Percentiles rank a stretch among this genome's conserved stretches.
phyloP scores from a whole-genome alignment of 2,113 vertebrate species.

The Acanthisitta chloris region DNA sequence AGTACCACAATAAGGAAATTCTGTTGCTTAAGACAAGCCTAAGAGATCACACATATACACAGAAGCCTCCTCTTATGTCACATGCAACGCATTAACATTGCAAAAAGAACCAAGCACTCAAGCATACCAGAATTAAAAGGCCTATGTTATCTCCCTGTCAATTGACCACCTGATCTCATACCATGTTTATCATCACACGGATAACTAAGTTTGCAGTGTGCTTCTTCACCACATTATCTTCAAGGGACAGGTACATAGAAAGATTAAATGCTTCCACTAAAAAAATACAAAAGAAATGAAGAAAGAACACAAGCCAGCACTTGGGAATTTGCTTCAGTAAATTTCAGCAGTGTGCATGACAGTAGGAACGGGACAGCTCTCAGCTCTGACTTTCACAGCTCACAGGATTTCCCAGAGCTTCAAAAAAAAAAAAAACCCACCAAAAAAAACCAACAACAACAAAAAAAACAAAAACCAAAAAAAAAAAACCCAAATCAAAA shows the following conservation, averaged over 20 bases:
- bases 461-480: too few species aligned
- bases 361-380: neutral
- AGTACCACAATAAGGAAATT: neutral
- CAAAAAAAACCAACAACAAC: too few species aligned
- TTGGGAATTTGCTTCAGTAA: neutral
- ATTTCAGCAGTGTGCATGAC: neutral
- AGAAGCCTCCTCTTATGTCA: neutral
- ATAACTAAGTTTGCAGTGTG: neutral
- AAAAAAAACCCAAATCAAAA: too few species aligned
- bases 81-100: neutral
- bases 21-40: neutral
- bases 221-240: neutral
- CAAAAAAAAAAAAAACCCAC: too few species aligned
- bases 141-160: neutral
- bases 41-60: neutral
- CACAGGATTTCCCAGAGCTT: neutral
- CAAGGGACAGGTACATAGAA: neutral
- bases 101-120: neutral
- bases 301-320: fast-evolving
- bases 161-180: neutral
- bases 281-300: neutral
- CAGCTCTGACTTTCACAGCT: neutral
- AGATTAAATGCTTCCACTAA: neutral
- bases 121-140: neutral
- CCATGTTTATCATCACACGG: neutral